Conservation (phyloP, 2,888 invertebrate species). For the Dioctria rufipes region DNA sequence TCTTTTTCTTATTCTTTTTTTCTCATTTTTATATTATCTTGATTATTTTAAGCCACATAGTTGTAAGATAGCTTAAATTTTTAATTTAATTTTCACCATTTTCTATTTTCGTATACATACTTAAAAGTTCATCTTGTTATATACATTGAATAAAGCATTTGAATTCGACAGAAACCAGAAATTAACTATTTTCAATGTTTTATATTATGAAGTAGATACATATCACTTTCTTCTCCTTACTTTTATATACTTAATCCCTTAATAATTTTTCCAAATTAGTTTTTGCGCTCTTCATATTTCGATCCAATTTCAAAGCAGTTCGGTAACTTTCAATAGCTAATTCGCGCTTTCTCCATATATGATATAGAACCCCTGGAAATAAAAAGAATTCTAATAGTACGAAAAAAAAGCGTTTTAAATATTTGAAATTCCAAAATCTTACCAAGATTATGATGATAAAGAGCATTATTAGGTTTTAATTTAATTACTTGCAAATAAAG, state of each 20-base stretch:
- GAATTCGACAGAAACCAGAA: no score
- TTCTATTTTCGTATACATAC: no score
- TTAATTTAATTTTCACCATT: no score
- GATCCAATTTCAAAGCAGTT: conserved; percentile 82
- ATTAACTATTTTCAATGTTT: no score
- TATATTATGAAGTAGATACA: neutral
- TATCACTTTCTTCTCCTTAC: neutral
- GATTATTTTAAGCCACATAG: no score
- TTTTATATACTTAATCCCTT: neutral
- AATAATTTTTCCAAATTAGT: conserved; percentile 78
- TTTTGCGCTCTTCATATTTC: conserved; percentile 78
- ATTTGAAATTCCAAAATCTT: conserved; percentile 61
- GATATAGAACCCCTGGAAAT: conserved; percentile 87
- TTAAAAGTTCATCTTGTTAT: no score
- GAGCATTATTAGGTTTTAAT: conserved; percentile 79
- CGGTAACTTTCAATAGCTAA: conserved; percentile 83
- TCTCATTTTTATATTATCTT: no score
- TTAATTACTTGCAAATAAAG: conserved; percentile 85
- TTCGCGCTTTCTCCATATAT: conserved; percentile 87
- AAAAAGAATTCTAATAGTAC: neutral
- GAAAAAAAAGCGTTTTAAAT: neutral
- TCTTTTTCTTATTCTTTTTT: no score
- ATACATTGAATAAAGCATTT: no score
- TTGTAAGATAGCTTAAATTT: no score
- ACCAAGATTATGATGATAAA: conserved; percentile 93